These are phyloP conservation scores for Wiebesia pumilae DNA, from an alignment of 1,140 invertebrate genomes.

Conservation along the genomic window DNA sequence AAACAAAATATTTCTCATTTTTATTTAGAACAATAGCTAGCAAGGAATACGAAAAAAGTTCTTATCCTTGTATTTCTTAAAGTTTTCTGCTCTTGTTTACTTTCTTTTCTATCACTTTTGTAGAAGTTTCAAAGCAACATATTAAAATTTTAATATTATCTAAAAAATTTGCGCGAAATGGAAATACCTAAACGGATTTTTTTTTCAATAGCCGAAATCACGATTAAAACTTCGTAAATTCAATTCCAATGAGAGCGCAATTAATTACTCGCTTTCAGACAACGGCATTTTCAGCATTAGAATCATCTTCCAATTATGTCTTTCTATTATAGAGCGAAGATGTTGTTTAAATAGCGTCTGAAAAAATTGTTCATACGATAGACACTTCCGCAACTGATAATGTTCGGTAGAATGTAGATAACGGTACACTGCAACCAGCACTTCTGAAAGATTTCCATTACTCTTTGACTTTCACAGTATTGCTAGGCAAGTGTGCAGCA, in stretches of 20 bases:
- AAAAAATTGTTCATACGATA: not conserved
- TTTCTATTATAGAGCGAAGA: not conserved
- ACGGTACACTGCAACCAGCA: not conserved
- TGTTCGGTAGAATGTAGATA: not conserved
- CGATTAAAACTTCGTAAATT: not conserved
- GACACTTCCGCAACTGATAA: not conserved
- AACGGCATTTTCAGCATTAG: not conserved
- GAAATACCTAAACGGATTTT: no score
- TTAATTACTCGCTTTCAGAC: not conserved
- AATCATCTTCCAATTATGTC: not conserved
- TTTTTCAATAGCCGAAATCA: not conserved
- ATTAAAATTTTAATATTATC: no score
- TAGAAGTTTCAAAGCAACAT: no score
- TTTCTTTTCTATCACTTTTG: no score
- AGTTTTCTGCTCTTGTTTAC: no score
- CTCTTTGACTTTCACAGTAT: not conserved
- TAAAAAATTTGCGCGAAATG: no score
- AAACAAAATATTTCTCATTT: no score
- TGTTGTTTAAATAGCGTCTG: not conserved
- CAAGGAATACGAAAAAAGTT: no score
- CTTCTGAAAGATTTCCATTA: slow-evolving; percentile 21
- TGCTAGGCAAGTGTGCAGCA: not conserved
- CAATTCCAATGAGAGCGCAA: not conserved
- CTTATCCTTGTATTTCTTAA: no score
- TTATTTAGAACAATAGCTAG: no score